Conservation (phyloP, 2,888 invertebrate species). For the Macaria notata region DNA sequence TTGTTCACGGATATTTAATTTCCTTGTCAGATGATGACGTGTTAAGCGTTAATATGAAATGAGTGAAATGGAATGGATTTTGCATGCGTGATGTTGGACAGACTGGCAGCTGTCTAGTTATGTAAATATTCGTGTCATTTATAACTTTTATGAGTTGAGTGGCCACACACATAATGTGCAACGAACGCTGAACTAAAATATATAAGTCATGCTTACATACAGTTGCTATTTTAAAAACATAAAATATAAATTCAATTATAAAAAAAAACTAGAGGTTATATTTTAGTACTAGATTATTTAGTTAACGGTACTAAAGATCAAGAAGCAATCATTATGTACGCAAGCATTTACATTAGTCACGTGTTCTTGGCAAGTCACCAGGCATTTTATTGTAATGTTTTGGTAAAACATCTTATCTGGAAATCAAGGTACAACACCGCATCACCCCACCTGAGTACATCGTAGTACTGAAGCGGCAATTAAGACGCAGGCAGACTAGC, state of each 20-base stretch:
- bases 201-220: too few species aligned
- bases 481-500: slow-evolving; percentile 59
- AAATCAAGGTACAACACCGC: slow-evolving; percentile 13
- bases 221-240: too few species aligned
- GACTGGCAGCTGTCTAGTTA: slow-evolving; percentile 40
- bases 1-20: slow-evolving; percentile 67
- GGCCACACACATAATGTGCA: neutral
- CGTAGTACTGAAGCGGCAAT: slow-evolving; percentile 49
- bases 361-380: too few species aligned
- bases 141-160: neutral
- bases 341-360: too few species aligned
- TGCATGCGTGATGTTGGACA: slow-evolving; percentile 29
- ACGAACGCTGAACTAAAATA: neutral
- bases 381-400: too few species aligned
- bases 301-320: too few species aligned
- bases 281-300: too few species aligned
- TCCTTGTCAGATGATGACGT: slow-evolving; percentile 56
- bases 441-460: slow-evolving; percentile 23
- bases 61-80: slow-evolving; percentile 35
- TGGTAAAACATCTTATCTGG: neutral
- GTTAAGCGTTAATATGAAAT: slow-evolving; percentile 42
- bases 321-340: too few species aligned
- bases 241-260: too few species aligned
- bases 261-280: too few species aligned
- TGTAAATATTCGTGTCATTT: slow-evolving; percentile 37